Evolutionary conservation across 2,113 vertebrate genomes (phyloP).

Genomic region (Mormyrus iriodes): DNA sequence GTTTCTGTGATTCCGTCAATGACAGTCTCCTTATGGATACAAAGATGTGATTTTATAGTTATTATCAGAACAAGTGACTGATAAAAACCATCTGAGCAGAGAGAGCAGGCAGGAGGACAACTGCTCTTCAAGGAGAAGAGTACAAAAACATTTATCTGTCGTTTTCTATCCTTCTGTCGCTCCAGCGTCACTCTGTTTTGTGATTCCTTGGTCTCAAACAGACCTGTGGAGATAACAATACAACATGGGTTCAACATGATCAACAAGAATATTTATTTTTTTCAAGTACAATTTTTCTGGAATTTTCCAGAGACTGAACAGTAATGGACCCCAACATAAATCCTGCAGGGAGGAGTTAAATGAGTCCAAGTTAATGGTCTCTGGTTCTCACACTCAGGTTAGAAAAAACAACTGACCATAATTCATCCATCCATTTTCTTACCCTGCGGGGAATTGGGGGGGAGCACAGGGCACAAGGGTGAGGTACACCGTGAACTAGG

Average conservation of each 20-base stretch:
- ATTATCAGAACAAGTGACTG: background rate
- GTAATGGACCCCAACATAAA: background rate
- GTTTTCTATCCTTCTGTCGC: constrained; percentile 9
- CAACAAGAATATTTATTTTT: background rate
- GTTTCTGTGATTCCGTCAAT: background rate
- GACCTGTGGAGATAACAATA: background rate
- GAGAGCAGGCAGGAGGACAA: background rate
- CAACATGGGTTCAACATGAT: background rate
- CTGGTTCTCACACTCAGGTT: background rate
- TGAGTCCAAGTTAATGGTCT: background rate
- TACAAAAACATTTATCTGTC: background rate
- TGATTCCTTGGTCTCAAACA: background rate
- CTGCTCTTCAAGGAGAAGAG: background rate
- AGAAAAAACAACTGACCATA: too few species aligned
- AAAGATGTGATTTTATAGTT: background rate
- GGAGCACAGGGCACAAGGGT: too few species aligned
- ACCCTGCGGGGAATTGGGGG: too few species aligned
- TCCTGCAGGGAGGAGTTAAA: background rate
- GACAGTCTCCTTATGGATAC: background rate
- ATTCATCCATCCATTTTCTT: too few species aligned
- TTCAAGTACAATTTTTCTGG: background rate
- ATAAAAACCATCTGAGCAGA: background rate
- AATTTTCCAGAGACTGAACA: background rate
- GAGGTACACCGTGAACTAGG: too few species aligned
- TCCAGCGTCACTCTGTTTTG: background rate